Conservation (phyloP, 1,140 invertebrate species). For the Hesperophylax magnus region DNA sequence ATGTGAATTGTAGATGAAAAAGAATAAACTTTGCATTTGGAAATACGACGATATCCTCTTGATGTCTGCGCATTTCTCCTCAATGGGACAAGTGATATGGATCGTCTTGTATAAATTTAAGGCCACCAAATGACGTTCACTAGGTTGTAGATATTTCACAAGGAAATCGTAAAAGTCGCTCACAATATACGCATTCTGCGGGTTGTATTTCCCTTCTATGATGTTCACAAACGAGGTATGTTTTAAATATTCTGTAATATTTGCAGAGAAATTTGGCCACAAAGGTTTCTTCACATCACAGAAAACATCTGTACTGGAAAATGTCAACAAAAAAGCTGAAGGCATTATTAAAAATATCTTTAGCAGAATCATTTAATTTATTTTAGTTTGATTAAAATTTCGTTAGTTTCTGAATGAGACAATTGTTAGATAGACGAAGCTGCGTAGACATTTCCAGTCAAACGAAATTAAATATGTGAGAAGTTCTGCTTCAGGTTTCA, state of each 20-base stretch:
- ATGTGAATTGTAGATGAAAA: conserved; percentile 38
- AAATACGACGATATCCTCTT: neutral
- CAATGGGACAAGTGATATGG: neutral
- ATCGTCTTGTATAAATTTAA: neutral
- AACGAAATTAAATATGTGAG: no score
- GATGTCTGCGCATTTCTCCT: neutral
- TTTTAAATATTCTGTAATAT: neutral
- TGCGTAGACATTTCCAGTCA: no score
- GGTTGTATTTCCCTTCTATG: neutral
- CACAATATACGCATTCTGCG: neutral
- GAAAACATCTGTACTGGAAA: neutral
- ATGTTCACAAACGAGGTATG: conserved; percentile 6
- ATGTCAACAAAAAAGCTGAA: neutral
- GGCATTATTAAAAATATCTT: neutral
- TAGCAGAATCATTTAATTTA: no score
- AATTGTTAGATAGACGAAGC: no score
- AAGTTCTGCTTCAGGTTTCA: no score
- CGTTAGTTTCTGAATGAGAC: no score
- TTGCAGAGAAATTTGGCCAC: neutral
- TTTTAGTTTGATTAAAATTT: no score
- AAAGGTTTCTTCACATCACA: neutral
- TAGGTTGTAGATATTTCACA: neutral
- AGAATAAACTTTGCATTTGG: conserved; percentile 34
- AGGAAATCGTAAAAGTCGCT: conserved; percentile 17
- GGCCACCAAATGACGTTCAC: neutral